These are phyloP conservation scores for Bombus soroeensis DNA, from an alignment of 1,140 invertebrate genomes.

Conservation along the genomic window DNA sequence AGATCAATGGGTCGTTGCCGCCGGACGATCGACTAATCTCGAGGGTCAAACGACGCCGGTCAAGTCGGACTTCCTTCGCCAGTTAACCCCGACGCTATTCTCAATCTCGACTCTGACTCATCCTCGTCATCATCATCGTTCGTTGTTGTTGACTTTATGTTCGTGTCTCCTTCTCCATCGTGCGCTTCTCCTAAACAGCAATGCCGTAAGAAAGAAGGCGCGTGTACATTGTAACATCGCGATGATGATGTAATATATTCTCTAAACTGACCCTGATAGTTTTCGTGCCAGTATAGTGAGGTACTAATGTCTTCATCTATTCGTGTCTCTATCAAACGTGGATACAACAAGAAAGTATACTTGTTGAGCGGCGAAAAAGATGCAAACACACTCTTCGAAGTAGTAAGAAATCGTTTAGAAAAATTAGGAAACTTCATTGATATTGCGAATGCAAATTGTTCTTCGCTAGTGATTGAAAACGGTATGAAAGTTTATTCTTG, in stretches of 20 bases:
- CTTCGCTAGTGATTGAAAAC: not conserved
- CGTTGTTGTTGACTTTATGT: conserved; percentile 54
- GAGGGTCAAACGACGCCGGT: conserved; percentile 76
- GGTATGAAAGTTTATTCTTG: not conserved
- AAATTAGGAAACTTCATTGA: not conserved
- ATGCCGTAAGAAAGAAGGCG: conserved; percentile 35
- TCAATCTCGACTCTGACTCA: conserved; percentile 83
- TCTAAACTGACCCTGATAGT: conserved; percentile 41
- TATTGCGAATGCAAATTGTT: not conserved
- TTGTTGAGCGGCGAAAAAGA: not conserved
- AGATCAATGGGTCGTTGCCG: conserved; percentile 78
- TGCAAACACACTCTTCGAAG: no score
- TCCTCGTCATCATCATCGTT: conserved; percentile 66
- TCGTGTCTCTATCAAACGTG: not conserved
- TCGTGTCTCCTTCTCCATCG: conserved; percentile 16
- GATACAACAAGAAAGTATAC: not conserved
- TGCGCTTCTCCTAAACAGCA: not conserved
- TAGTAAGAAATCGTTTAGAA: not conserved
- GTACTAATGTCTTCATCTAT: conserved; percentile 34
- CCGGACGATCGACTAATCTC: conserved; percentile 66
- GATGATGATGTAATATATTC: conserved; percentile 37
- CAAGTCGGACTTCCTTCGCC: conserved; percentile 77
- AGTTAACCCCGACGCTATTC: conserved; percentile 77
- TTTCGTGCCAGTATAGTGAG: conserved; percentile 12
- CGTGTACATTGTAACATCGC: conserved; percentile 39